phyloP scores from a whole-genome alignment of 2,113 vertebrate genomes.

The Bombycilla garrulus region DNA sequence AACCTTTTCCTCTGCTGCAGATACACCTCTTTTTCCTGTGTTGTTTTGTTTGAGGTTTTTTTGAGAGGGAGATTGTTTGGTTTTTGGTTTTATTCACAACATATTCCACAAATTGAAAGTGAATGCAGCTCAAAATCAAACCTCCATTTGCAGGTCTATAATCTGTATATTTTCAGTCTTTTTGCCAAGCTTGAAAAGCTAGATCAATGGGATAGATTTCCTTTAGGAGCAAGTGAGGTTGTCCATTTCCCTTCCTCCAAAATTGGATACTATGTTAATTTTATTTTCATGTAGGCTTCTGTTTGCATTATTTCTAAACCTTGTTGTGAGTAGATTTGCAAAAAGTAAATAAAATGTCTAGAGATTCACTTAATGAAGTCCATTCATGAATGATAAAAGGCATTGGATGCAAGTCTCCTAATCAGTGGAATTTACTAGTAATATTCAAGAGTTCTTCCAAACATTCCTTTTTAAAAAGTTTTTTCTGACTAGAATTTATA shows the following conservation, averaged over 20 bases:
- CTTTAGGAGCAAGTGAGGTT: neutral
- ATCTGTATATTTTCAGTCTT: neutral
- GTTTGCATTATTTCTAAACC: slow-evolving; percentile 9
- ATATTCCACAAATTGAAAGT: neutral
- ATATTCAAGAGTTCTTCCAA: neutral
- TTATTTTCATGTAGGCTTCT: neutral
- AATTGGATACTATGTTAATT: neutral
- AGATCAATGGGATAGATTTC: neutral
- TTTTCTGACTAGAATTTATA: neutral
- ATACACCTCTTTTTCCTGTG: neutral
- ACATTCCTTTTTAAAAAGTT: accelerated
- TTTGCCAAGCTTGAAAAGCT: neutral
- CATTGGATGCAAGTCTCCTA: neutral
- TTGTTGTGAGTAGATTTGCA: neutral
- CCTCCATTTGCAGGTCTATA: neutral
- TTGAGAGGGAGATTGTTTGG: accelerated
- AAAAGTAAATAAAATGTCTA: neutral
- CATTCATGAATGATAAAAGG: neutral
- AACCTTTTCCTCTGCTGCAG: neutral
- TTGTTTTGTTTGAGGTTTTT: neutral
- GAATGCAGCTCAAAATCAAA: neutral
- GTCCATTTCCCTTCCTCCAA: neutral
- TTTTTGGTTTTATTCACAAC: neutral
- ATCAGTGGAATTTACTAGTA: neutral
- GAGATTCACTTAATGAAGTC: neutral